Conservation (phyloP, 2,888 invertebrate genomes). For the Tachina lurida region DNA sequence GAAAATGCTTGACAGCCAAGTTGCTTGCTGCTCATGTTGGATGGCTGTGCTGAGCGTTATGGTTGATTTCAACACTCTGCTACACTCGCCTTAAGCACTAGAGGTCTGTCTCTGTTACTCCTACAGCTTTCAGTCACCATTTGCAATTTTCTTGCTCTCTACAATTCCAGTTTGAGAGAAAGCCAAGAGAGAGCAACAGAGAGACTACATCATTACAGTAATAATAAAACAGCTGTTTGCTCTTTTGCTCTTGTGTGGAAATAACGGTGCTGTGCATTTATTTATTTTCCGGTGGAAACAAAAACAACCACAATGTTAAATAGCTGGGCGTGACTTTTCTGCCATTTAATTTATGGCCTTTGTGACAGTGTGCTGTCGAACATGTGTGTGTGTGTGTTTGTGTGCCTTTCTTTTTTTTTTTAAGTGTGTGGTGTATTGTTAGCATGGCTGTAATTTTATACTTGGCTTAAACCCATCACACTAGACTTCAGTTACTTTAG, state of each 20-base stretch:
- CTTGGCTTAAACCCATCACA: slow-evolving; percentile 44
- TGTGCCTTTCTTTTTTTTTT: not conserved
- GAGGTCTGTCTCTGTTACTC: slow-evolving; percentile 38
- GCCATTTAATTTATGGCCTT: slow-evolving; percentile 64
- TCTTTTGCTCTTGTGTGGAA: slow-evolving; percentile 23
- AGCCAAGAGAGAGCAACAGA: not conserved
- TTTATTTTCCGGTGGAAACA: not conserved
- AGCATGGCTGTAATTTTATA: slow-evolving; percentile 45
- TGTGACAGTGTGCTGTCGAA: slow-evolving; percentile 3
- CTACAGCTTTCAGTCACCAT: not conserved
- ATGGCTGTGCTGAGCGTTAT: slow-evolving; percentile 57
- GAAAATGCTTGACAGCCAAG: slow-evolving; percentile 64
- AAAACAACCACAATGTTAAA: slow-evolving; percentile 52
- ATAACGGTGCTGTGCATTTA: slow-evolving; percentile 18
- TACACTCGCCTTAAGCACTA: not conserved
- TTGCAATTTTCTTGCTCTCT: not conserved
- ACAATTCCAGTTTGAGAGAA: not conserved
- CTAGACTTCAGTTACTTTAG: slow-evolving; percentile 19
- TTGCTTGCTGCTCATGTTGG: slow-evolving; percentile 64
- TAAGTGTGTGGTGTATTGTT: slow-evolving; percentile 11
- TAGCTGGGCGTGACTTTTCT: slow-evolving; percentile 52
- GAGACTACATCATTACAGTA: no score
- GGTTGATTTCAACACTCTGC: slow-evolving; percentile 35
- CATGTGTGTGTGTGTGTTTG: not conserved
- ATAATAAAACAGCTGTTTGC: not conserved